Evolutionary conservation across 2,888 invertebrate species (phyloP).

Genomic region (Apodemia mormo): DNA sequence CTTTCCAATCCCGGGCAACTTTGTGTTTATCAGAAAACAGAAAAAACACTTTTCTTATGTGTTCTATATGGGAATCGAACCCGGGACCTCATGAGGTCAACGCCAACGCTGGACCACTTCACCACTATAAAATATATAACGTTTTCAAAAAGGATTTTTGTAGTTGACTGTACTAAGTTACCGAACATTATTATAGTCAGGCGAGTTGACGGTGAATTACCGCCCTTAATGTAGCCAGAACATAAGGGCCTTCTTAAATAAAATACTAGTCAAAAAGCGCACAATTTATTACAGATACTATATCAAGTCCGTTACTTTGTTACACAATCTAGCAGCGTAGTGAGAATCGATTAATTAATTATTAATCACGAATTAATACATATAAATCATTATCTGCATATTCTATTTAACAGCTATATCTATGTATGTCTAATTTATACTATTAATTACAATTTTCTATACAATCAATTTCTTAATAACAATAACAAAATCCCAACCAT

Average conservation of each 20-base stretch:
- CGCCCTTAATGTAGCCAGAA: too few species aligned
- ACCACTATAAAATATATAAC: too few species aligned
- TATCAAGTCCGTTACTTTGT: conserved; percentile 45
- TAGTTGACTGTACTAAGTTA: too few species aligned
- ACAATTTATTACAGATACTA: conserved; percentile 60
- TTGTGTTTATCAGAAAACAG: too few species aligned
- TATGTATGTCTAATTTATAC: conserved; percentile 1
- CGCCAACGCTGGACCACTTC: too few species aligned
- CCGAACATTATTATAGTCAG: too few species aligned
- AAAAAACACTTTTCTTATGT: too few species aligned
- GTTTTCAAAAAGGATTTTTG: too few species aligned
- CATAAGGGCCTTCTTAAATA: background rate
- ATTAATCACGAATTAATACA: background rate
- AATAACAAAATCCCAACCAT: background rate
- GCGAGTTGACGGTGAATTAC: too few species aligned
- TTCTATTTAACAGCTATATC: conserved; percentile 6
- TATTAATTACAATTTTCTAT: conserved; percentile 15
- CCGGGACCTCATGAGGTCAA: too few species aligned
- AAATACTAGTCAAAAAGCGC: conserved; percentile 53
- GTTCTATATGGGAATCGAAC: too few species aligned
- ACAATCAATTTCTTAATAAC: conserved; percentile 1
- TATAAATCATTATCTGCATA: background rate
- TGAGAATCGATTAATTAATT: background rate
- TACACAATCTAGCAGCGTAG: conserved; percentile 14
- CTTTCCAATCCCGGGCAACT: too few species aligned